phyloP scores from a whole-genome alignment of 2,888 invertebrate species.

The Argynnis bischoffii region DNA sequence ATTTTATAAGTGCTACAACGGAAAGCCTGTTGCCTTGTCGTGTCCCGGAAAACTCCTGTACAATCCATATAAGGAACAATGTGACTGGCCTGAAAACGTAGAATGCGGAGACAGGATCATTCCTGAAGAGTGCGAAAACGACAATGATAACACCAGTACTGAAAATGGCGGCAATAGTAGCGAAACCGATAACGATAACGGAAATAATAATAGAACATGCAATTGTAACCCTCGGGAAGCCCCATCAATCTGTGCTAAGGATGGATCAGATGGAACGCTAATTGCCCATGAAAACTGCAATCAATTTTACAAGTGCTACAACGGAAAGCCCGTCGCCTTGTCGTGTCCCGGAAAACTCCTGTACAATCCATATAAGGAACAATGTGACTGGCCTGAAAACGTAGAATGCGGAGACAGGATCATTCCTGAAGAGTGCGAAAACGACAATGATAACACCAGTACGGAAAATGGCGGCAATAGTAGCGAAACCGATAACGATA shows the following conservation, averaged over 20 bases:
- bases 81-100: slow-evolving; percentile 55
- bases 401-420: slow-evolving; percentile 48
- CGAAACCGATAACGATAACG: slow-evolving; percentile 5
- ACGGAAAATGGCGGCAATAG: slow-evolving; percentile 2
- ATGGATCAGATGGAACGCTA: slow-evolving; percentile 45
- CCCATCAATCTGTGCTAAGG: slow-evolving; percentile 44
- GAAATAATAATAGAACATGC: slow-evolving; percentile 30
- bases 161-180: slow-evolving; percentile 13
- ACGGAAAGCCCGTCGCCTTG: slow-evolving; percentile 38
- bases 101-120: slow-evolving; percentile 50
- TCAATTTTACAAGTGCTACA: slow-evolving; percentile 45
- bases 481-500: neutral
- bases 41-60: slow-evolving; percentile 49
- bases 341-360: slow-evolving; percentile 43
- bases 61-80: slow-evolving; percentile 46
- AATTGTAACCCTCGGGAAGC: slow-evolving; percentile 44
- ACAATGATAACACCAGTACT: slow-evolving; percentile 4
- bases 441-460: slow-evolving; percentile 6
- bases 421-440: slow-evolving; percentile 36
- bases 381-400: slow-evolving; percentile 49
- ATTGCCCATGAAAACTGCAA: slow-evolving; percentile 52
- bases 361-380: slow-evolving; percentile 46
- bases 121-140: slow-evolving; percentile 25
- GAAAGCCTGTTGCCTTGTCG: slow-evolving; percentile 43
- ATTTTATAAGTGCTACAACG: slow-evolving; percentile 51